These are phyloP conservation scores for Criorhina ranunculi DNA, from an alignment of 2,888 invertebrate genomes.

Conservation along the genomic window DNA sequence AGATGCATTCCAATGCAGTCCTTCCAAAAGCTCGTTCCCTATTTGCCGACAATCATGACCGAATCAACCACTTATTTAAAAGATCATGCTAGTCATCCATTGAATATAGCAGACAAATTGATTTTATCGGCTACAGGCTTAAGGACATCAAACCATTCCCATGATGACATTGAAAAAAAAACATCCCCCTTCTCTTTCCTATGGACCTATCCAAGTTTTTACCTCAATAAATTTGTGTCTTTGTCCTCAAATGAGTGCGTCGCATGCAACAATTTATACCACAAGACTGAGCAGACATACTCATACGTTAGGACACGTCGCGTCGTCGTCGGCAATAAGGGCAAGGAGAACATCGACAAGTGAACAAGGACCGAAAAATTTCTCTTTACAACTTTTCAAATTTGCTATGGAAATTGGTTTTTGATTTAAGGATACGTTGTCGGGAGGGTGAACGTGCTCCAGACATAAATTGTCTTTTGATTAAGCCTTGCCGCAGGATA, in stretches of 20 bases:
- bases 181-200: neutral
- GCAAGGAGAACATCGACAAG: conserved; percentile 8
- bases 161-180: neutral
- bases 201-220: neutral
- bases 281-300: conserved; percentile 22
- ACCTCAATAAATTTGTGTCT: conserved; percentile 16
- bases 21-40: too few relatives aligned
- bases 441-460: conserved; percentile 8
- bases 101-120: neutral
- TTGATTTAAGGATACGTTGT: conserved; percentile 44
- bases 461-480: conserved; percentile 31
- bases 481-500: conserved; percentile 2
- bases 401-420: conserved; percentile 64
- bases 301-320: conserved; percentile 1
- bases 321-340: conserved; percentile 3
- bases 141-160: conserved; percentile 2
- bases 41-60: too few relatives aligned
- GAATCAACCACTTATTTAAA: neutral
- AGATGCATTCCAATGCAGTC: too few relatives aligned
- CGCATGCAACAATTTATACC: conserved; percentile 52
- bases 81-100: neutral
- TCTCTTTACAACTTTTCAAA: conserved; percentile 50
- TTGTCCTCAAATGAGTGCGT: conserved; percentile 41
- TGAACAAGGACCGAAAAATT: conserved; percentile 15
- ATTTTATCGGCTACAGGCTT: neutral